phyloP scores from a whole-genome alignment of 2,888 invertebrate genomes.

The Ptilodon capucinus region DNA sequence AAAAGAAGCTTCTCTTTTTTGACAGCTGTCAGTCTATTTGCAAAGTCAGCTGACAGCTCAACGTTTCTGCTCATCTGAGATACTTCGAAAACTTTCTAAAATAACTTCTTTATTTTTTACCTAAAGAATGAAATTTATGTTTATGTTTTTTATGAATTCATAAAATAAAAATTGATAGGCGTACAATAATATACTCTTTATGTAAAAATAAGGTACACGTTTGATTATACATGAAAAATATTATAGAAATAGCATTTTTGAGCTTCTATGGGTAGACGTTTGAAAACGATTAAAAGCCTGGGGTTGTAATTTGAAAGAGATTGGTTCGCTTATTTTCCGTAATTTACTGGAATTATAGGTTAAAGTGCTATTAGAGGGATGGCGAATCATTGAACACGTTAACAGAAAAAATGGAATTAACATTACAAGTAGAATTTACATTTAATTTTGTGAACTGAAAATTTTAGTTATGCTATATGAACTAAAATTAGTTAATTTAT shows the following conservation, averaged over 20 bases:
- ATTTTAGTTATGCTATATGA: background rate
- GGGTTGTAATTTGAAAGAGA: constrained; percentile 37
- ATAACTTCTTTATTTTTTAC: constrained; percentile 15
- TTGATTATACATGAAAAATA: constrained; percentile 2
- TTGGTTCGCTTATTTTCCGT: constrained; percentile 28
- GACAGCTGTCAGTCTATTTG: background rate
- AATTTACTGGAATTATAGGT: constrained; percentile 2
- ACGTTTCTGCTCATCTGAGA: constrained; percentile 10
- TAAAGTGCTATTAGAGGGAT: background rate
- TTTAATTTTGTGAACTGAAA: background rate
- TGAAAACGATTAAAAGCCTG: constrained; percentile 47
- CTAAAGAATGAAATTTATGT: constrained; percentile 20
- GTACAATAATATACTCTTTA: background rate
- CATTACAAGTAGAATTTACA: background rate
- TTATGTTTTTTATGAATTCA: constrained; percentile 27
- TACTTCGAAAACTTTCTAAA: constrained; percentile 9
- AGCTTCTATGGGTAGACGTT: constrained; percentile 33
- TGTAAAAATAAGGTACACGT: constrained; percentile 4
- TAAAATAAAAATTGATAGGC: constrained; percentile 9
- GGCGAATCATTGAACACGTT: background rate
- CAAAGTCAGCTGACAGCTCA: constrained; percentile 14
- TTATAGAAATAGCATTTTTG: constrained; percentile 11
- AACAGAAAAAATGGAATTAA: background rate
- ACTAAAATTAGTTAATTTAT: too few species aligned
- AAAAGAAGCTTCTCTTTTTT: background rate